phyloP scores from a whole-genome alignment of 1,140 invertebrate genomes.

The Conus ventricosus region DNA sequence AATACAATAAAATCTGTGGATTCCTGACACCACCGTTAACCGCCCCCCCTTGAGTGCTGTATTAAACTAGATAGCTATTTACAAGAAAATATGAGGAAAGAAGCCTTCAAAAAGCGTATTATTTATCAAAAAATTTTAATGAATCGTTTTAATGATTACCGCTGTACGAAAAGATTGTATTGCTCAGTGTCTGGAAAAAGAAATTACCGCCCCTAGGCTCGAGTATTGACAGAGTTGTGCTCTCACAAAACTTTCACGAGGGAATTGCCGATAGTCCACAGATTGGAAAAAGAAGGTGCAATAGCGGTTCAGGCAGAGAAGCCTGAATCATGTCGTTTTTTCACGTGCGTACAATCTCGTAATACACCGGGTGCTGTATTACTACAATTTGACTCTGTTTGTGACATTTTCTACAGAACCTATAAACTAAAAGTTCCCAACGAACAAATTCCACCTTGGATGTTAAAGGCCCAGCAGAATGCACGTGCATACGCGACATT shows the following conservation, averaged over 20 bases:
- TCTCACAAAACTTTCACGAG: background rate
- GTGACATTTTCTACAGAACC: background rate
- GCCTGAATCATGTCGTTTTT: background rate
- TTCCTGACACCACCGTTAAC: background rate
- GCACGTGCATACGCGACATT: background rate
- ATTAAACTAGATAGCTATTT: background rate
- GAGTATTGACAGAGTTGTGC: background rate
- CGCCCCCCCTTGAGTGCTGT: background rate
- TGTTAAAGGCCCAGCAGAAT: background rate
- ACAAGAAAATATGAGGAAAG: background rate
- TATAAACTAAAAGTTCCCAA: background rate
- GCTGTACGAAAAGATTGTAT: background rate
- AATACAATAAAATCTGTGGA: background rate
- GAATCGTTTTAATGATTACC: background rate
- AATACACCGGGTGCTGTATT: background rate
- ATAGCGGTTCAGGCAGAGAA: background rate
- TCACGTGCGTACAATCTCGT: background rate
- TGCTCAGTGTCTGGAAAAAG: background rate
- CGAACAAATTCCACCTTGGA: background rate
- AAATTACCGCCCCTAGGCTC: background rate
- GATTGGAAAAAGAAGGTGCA: background rate
- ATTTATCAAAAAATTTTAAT: background rate
- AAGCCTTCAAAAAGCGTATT: background rate
- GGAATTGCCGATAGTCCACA: background rate
- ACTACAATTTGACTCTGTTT: background rate